A percentile compares a stretch with the other conserved stretches of the same genome.
Evolutionary conservation across 2,113 vertebrate species (phyloP).

Genomic region (Raja brachyura): DNA sequence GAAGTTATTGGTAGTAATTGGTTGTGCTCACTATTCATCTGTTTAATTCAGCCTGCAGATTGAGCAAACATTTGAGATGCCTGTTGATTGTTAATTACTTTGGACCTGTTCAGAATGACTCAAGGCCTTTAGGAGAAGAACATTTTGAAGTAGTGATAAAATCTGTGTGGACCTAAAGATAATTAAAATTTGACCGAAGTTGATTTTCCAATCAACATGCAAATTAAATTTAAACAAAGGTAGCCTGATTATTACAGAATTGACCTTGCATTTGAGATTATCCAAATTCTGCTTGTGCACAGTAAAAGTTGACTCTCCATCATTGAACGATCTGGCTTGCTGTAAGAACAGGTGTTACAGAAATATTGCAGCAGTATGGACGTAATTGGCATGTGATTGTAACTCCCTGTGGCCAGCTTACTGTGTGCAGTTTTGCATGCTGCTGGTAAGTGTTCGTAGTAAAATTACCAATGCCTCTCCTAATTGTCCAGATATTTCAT

Average conservation of each 20-base stretch:
- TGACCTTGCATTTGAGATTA: background rate
- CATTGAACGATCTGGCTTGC: no score
- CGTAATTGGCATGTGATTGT: no score
- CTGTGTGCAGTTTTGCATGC: no score
- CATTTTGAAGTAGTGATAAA: background rate
- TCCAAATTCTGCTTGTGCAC: no score
- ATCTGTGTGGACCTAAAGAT: background rate
- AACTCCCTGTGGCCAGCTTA: no score
- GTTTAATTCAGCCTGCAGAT: background rate
- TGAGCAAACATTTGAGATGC: background rate
- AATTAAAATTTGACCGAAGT: background rate
- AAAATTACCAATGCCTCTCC: no score
- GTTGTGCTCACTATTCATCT: background rate
- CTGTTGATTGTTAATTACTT: background rate
- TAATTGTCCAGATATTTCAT: no score
- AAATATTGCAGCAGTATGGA: no score
- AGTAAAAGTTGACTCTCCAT: no score
- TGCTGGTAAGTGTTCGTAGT: no score
- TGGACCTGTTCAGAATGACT: background rate
- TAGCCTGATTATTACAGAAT: background rate
- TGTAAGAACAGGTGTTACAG: no score
- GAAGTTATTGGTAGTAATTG: no score
- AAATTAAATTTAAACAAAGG: background rate
- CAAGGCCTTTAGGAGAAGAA: background rate
- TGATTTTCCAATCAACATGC: background rate